phyloP scores from a whole-genome alignment of 1,140 invertebrate genomes.

The Choristoneura fumiferana region DNA sequence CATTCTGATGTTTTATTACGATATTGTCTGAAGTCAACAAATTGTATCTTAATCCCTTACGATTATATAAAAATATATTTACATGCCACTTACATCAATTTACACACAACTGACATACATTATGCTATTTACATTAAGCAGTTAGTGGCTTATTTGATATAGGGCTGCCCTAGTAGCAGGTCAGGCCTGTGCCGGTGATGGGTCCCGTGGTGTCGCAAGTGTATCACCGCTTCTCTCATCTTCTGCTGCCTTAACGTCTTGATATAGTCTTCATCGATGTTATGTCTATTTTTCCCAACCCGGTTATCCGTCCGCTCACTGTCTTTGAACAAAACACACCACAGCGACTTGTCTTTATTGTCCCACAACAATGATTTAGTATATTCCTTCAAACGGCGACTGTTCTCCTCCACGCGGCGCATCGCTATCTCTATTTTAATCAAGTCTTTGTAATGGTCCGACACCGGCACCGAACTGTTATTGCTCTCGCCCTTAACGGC shows the following conservation, averaged over 20 bases:
- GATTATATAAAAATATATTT: conserved; percentile 67
- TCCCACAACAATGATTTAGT: conserved; percentile 76
- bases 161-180: conserved; percentile 49
- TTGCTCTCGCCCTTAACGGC: conserved; percentile 49
- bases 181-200: conserved; percentile 62
- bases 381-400: conserved; percentile 72
- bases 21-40: conserved; percentile 72
- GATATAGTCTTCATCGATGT: conserved; percentile 62
- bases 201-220: conserved; percentile 61
- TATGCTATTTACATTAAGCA: conserved; percentile 30
- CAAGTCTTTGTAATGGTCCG: conserved; percentile 74
- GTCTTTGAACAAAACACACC: conserved; percentile 78
- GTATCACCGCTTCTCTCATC: conserved; percentile 61
- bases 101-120: conserved; percentile 32
- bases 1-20: conserved; percentile 58
- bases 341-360: conserved; percentile 77
- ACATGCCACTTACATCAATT: conserved; percentile 46
- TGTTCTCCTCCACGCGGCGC: conserved; percentile 75
- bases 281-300: conserved; percentile 49
- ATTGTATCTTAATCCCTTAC: conserved; percentile 49
- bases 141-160: conserved; percentile 56
- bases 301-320: conserved; percentile 57
- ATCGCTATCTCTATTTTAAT: conserved; percentile 78
- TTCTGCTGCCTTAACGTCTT: conserved; percentile 61
- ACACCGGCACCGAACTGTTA: conserved; percentile 50